Conservation (phyloP, 2,797 vertebrate species). For the Cyprinella venusta region DNA sequence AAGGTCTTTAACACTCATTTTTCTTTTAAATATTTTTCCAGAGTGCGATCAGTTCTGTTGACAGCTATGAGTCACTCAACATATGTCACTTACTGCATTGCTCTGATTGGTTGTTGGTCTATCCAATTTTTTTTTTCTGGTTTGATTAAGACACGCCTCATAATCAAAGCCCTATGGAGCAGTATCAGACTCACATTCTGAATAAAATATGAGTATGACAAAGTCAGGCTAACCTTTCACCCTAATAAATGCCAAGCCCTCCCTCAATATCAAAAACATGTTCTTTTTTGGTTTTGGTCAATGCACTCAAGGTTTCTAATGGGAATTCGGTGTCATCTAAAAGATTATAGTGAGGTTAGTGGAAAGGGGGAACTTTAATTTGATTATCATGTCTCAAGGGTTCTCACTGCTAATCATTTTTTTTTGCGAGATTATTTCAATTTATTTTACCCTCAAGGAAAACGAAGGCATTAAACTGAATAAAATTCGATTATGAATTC, state of each 20-base stretch:
- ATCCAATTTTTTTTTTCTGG: too few species aligned
- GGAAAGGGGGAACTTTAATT: conserved; percentile 68
- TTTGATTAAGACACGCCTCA: too few species aligned
- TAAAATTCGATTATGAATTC: conserved; percentile 53
- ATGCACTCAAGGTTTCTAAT: conserved; percentile 1
- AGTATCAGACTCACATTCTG: too few species aligned
- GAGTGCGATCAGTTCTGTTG: too few species aligned
- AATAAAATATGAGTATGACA: too few species aligned
- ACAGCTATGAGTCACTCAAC: too few species aligned
- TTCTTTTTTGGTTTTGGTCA: conserved; percentile 4
- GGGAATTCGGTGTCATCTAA: conserved; percentile 64
- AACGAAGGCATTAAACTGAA: conserved; percentile 69
- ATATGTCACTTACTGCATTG: too few species aligned
- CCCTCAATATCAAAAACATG: not conserved
- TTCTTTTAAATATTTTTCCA: too few species aligned
- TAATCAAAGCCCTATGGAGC: too few species aligned
- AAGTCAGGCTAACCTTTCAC: not conserved
- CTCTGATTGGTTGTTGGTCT: too few species aligned
- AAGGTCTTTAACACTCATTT: too few species aligned
- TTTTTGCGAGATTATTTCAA: conserved; percentile 65
- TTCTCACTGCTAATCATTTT: conserved; percentile 68
- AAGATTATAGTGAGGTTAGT: conserved; percentile 60
- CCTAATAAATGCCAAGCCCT: conserved; percentile 23
- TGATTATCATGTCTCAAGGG: conserved; percentile 72
- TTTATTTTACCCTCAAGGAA: conserved; percentile 72